These are phyloP conservation scores for Pseudochromis fuscus DNA, from an alignment of 2,797 vertebrate genomes.

Conservation along the genomic window DNA sequence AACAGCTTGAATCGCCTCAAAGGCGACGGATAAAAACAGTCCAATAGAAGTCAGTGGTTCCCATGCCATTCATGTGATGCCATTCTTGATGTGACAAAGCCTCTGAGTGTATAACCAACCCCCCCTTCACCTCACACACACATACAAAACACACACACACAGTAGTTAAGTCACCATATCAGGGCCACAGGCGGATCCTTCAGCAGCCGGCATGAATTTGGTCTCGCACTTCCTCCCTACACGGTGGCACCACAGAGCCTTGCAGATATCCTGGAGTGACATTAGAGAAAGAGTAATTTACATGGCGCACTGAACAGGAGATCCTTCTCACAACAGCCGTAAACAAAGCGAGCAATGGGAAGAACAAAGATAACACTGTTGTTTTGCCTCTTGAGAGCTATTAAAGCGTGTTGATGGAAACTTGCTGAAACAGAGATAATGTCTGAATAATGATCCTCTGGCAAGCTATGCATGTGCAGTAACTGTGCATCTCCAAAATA, in stretches of 20 bases:
- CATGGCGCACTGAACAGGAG: constrained; percentile 3
- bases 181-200: constrained; percentile 90
- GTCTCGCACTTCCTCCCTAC: constrained; percentile 94
- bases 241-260: constrained; percentile 94
- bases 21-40: constrained; percentile 31
- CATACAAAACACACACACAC: constrained; percentile 17
- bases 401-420: constrained; percentile 59
- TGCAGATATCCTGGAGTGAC: constrained; percentile 91
- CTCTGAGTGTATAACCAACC: constrained; percentile 6
- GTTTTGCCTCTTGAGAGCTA: constrained; percentile 48
- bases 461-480: constrained; percentile 35
- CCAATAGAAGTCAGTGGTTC: constrained; percentile 35
- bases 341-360: constrained; percentile 48
- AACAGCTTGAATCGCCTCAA: constrained; percentile 15
- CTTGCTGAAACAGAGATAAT: constrained; percentile 30
- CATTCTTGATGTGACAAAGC: constrained; percentile 39
- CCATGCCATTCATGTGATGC: constrained; percentile 50
- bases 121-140: not conserved
- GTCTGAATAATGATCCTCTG: constrained; percentile 60
- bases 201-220: constrained; percentile 96
- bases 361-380: constrained; percentile 44
- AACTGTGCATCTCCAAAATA: constrained; percentile 57
- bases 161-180: constrained; percentile 87
- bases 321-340: constrained; percentile 47
- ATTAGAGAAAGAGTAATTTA: constrained; percentile 25